These are phyloP conservation scores for Hypolimnas misippus DNA, from an alignment of 2,888 invertebrate species.

Conservation along the genomic window DNA sequence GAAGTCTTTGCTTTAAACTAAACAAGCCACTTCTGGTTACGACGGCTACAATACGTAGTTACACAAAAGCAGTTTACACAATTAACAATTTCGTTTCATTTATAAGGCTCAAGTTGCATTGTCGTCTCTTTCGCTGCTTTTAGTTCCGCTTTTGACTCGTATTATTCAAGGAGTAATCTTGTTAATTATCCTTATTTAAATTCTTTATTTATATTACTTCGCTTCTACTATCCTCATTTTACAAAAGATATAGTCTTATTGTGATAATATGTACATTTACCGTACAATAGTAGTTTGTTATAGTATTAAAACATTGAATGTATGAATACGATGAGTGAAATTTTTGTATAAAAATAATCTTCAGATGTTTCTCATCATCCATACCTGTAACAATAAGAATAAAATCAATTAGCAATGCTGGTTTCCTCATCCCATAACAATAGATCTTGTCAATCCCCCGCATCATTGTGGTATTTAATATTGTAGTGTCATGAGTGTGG, in stretches of 20 bases:
- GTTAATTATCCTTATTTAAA: slow-evolving; percentile 37
- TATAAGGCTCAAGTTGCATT: slow-evolving; percentile 45
- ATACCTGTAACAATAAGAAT: slow-evolving; percentile 74
- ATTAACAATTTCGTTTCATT: slow-evolving; percentile 36
- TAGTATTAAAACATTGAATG: slow-evolving; percentile 29
- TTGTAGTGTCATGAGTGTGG: slow-evolving; percentile 56
- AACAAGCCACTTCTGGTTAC: slow-evolving; percentile 59
- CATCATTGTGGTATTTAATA: slow-evolving; percentile 69
- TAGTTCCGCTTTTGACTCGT: slow-evolving; percentile 16
- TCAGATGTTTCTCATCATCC: slow-evolving; percentile 42
- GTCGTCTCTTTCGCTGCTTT: slow-evolving; percentile 16
- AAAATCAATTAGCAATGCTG: slow-evolving; percentile 74
- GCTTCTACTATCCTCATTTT: not conserved
- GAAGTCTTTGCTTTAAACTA: slow-evolving; percentile 59
- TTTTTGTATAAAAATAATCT: not conserved
- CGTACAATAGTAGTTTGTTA: too few relatives aligned
- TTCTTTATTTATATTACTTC: not conserved
- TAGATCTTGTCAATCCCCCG: slow-evolving; percentile 75
- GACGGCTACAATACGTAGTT: slow-evolving; percentile 47
- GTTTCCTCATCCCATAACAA: slow-evolving; percentile 62
- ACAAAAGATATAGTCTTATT: too few relatives aligned
- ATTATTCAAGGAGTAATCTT: slow-evolving; percentile 21
- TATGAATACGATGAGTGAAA: too few relatives aligned
- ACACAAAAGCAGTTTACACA: slow-evolving; percentile 41
- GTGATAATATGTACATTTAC: not conserved